Evolutionary conservation across 2,113 vertebrate species (phyloP), one percentile per base, ranked within the genome.

Genomic region (Carassius gibelio): DNA sequence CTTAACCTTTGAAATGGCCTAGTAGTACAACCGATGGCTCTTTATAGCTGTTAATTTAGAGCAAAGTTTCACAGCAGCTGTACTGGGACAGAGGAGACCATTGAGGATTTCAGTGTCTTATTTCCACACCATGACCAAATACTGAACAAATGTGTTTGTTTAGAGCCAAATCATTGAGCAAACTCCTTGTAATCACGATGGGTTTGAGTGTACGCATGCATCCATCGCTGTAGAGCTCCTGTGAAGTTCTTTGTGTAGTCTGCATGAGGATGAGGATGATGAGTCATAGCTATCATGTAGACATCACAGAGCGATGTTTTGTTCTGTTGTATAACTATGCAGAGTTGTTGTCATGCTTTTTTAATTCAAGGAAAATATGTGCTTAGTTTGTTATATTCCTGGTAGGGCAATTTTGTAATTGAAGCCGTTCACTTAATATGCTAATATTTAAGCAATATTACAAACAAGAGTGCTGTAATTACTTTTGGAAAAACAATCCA

Each of bases 101-200:
- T n/a, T 4, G 23, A 42, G 50, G 69, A 19, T 64, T 82, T 74
- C 61, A 36, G 10, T 8, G 38, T 79, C 68, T 71, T 23, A 59
- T 69, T 76, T 55, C 72, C 52, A 50, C 45, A 13, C 72, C 52
- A 64, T 76, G 75, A 72, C 38, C 52, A 82, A 88, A 71, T 9
- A 78, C 21, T 79, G 66, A 81, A 74, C 36, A 79, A 85, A 85
- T 85, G 84, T 77, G 52, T 30, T 80, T 85, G 64, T 79, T 85
- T 79, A 68, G 71, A 85, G 66, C 52, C 84, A 80, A 87, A 74
- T 38, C 30, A 62, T n/a, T 36, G 77, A 87, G 61, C 55, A 79
- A 78, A 72, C 74, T 64, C 17, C 4, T 55, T 14, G 55, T 50
- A 87, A 80, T 84, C 38, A 42, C 38, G 19, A 34, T 42, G 75